Base-by-base conservation (phyloP, 2,113 vertebrate genomes). In the Tychaedon coryphoeus region DNA sequence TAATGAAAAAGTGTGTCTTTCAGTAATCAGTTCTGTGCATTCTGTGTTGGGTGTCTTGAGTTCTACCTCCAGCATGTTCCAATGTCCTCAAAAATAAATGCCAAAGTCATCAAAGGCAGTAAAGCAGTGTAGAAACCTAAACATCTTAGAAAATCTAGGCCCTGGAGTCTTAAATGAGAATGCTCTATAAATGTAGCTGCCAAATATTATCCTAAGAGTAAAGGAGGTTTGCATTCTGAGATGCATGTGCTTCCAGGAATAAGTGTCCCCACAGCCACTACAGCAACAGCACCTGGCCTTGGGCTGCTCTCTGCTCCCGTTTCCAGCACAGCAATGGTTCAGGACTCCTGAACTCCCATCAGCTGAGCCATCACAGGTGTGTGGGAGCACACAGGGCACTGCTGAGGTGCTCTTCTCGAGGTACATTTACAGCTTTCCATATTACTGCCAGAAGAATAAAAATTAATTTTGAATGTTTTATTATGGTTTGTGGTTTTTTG, bases 191-290 rank as follows among this genome's bases (percentile, higher is more conserved):
- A 72, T 26, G 14, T 18, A 70, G 29, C 53, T 69, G 47, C 24
- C 47, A 62, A 76, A 62, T 45, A 48, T 29, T 92, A 26, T 11
- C 14, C 66, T 45, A 51, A 84, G 22, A 11, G 11, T 60, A n/a
- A 67, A 57, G 33, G 10, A 74, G 31, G 18, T 47, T 88, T 86
- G 8, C 25, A 5, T 58, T 42, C 24, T 83, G 58, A 57, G 62
- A 8, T n/a, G 15, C 3, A 3, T 2, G 18, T 85, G 10, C 64
- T 80, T 45, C 14, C 19, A 71, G 80, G 38, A 73, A 14, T 12
- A 2, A 25, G 7, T 5, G 15, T 42, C 5, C 3, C 36, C 16
- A 10, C 1, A 4, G 42, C 18, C 62, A 62, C n/a, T 6, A 0
- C 9, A 66, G 45, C 3, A 4, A 1, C 14, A 58, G 53, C 34